Conservation (phyloP, 2,113 vertebrate species). For the Notothenia coriiceps region DNA sequence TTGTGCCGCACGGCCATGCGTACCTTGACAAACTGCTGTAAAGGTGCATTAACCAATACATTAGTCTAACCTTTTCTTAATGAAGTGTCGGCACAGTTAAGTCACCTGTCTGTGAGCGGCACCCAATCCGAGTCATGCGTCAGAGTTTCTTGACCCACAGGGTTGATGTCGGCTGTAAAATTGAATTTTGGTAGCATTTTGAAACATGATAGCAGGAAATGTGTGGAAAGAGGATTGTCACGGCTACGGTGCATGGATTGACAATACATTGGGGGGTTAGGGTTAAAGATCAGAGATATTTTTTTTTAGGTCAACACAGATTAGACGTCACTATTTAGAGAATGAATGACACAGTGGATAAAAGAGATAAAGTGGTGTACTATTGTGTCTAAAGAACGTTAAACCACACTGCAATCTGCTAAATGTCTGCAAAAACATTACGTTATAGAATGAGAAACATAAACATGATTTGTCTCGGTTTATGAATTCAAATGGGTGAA, state of each 20-base stretch:
- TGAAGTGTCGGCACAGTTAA: background rate
- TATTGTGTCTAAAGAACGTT: background rate
- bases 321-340: background rate
- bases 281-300: background rate
- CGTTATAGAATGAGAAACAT: background rate
- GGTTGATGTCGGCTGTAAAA: conserved; percentile 4
- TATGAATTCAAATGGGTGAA: background rate
- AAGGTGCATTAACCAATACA: background rate
- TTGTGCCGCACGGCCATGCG: background rate
- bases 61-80: background rate
- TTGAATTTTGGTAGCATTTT: conserved; percentile 30
- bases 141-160: background rate
- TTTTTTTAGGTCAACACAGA: background rate
- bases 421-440: background rate
- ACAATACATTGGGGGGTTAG: background rate
- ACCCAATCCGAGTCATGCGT: conserved; percentile 31
- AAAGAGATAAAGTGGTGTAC: too few species aligned
- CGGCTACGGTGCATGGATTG: conserved; percentile 3
- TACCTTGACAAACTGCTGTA: background rate
- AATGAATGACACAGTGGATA: background rate
- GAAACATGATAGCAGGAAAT: conserved; percentile 40
- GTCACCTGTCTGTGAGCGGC: conserved; percentile 5
- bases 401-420: background rate
- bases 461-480: too few species aligned
- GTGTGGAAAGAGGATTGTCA: conserved; percentile 35